Evolutionary conservation across 2,888 invertebrate genomes (phyloP).

Genomic region (Lochmaea capreae): DNA sequence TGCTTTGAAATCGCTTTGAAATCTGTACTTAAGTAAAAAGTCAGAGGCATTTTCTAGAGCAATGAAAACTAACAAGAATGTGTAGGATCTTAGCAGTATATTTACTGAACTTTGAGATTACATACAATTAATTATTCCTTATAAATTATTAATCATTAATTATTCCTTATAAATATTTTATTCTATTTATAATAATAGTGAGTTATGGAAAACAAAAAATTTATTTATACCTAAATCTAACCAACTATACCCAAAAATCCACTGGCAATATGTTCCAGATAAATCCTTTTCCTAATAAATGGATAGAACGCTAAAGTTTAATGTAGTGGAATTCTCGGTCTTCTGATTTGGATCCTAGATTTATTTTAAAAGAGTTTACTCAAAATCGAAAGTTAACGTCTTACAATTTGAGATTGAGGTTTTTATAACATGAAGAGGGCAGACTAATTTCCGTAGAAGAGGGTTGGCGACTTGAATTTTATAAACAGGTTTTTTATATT

Average conservation of each 20-base stretch:
- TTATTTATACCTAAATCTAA: not conserved
- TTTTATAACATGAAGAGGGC: constrained; percentile 3
- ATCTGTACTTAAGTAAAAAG: no score
- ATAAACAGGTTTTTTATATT: not conserved
- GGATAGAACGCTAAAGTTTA: constrained; percentile 1
- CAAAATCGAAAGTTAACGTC: not conserved
- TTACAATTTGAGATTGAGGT: not conserved
- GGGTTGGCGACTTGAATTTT: no score
- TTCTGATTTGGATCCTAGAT: not conserved
- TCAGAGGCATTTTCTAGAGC: no score
- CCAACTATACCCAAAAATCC: not conserved
- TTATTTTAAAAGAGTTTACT: constrained; percentile 10
- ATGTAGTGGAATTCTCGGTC: constrained; percentile 9
- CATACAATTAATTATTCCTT: no score
- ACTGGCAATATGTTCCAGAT: not conserved
- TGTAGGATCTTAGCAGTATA: no score
- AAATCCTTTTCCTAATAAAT: constrained; percentile 6
- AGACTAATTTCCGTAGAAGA: not conserved
- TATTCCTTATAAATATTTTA: no score
- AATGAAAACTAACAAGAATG: no score
- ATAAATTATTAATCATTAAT: no score
- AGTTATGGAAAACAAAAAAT: not conserved
- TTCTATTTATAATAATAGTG: no score
- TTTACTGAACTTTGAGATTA: no score
- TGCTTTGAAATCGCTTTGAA: no score